Evolutionary conservation across 2,888 invertebrate genomes (phyloP).

Genomic region (Homarus gammarus): DNA sequence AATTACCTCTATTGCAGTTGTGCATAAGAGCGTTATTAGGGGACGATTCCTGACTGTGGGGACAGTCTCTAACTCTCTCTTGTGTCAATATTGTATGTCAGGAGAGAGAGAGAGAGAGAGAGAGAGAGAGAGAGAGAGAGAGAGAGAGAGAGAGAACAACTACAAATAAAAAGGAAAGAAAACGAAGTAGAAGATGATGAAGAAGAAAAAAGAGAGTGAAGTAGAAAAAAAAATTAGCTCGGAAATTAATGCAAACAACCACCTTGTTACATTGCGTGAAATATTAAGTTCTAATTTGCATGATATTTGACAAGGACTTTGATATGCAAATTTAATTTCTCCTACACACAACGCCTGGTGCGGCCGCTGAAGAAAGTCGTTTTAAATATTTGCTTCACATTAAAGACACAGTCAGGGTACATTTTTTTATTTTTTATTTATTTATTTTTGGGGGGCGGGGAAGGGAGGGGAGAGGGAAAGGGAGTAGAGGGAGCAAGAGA

Average conservation of each 20-base stretch:
- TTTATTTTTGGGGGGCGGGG: no score
- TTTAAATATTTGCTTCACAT: no score
- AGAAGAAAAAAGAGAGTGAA: not conserved
- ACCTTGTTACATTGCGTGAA: conserved; percentile 14
- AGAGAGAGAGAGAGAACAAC: conserved; percentile 15
- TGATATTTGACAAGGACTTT: conserved; percentile 15
- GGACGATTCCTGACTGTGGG: no score
- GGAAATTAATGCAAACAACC: not conserved
- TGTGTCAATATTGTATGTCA: not conserved
- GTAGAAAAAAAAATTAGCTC: not conserved
- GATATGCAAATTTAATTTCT: conserved; percentile 27
- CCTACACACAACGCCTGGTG: not conserved
- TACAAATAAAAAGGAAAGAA: not conserved
- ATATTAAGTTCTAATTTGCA: conserved; percentile 44
- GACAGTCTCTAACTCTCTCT: not conserved
- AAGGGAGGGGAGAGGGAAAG: no score
- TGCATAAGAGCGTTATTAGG: no score
- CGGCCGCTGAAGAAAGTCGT: no score
- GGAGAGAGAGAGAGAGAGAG: not conserved
- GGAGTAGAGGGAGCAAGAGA: no score
- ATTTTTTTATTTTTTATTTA: no score
- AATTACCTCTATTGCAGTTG: no score
- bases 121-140: conserved; percentile 21
- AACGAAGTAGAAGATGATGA: not conserved
- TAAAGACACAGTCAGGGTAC: no score